phyloP scores from a whole-genome alignment of 2,888 invertebrate genomes.

The Muschampia plurimacula region DNA sequence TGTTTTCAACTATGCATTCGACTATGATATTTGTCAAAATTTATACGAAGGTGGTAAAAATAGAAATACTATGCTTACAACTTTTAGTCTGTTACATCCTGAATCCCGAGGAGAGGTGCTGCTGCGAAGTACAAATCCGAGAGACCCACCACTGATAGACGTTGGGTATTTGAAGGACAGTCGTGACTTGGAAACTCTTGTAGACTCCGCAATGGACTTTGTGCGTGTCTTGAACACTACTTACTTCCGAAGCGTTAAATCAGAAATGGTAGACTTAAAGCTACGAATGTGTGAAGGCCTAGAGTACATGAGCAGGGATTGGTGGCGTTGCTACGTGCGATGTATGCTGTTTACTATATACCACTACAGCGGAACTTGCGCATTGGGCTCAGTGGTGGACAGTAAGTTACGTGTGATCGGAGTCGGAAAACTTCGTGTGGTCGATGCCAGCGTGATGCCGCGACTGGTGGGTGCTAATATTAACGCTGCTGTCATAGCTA shows the following conservation, averaged over 20 bases:
- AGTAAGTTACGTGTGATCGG: slow-evolving; percentile 49
- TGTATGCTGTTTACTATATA: slow-evolving; percentile 82
- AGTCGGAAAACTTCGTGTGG: slow-evolving; percentile 50
- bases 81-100: slow-evolving; percentile 49
- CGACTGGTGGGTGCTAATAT: slow-evolving; percentile 50
- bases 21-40: slow-evolving; percentile 50
- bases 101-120: slow-evolving; percentile 53
- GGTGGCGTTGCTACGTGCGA: slow-evolving; percentile 85
- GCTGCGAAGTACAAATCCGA: slow-evolving; percentile 51
- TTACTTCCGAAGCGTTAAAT: slow-evolving; percentile 52
- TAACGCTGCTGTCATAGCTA: slow-evolving; percentile 50
- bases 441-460: slow-evolving; percentile 54
- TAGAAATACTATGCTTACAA: slow-evolving; percentile 42
- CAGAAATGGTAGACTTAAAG: slow-evolving; percentile 60
- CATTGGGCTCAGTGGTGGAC: slow-evolving; percentile 45
- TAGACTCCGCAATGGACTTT: slow-evolving; percentile 52
- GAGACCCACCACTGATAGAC: slow-evolving; percentile 51
- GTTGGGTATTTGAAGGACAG: slow-evolving; percentile 47
- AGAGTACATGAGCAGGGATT: slow-evolving; percentile 87
- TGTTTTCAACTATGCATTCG: slow-evolving; percentile 49
- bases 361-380: slow-evolving; percentile 73
- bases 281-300: slow-evolving; percentile 62
- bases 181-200: slow-evolving; percentile 53
- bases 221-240: slow-evolving; percentile 52
- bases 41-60: slow-evolving; percentile 44